phyloP scores from a whole-genome alignment of 2,113 vertebrate genomes.

The Dicerorhinus sumatrensis region DNA sequence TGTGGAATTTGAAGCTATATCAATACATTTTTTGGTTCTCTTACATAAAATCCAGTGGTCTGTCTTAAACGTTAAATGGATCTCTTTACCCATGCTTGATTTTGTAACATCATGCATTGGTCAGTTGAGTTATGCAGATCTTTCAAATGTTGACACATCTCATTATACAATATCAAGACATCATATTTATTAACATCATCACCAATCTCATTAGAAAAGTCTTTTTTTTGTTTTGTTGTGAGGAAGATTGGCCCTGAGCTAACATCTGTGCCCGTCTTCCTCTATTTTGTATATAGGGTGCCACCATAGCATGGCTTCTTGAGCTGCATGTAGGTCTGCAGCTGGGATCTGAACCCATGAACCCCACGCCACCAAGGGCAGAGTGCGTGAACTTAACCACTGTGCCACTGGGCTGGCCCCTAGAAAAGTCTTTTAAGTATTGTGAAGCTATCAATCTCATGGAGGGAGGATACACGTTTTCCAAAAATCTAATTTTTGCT shows the following conservation, averaged over 20 bases:
- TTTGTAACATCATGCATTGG: background rate
- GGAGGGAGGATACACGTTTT: background rate
- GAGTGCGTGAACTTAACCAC: too few relatives aligned
- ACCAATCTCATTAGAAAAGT: background rate
- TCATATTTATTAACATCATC: background rate
- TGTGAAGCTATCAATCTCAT: background rate
- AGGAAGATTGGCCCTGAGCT: too few relatives aligned
- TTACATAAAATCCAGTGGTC: background rate
- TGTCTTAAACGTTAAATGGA: background rate
- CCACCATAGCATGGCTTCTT: too few relatives aligned
- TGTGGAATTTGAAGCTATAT: background rate
- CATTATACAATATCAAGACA: background rate
- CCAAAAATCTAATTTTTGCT: background rate
- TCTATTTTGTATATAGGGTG: too few relatives aligned
- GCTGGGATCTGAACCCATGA: too few relatives aligned
- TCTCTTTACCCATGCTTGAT: background rate
- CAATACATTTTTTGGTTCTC: background rate
- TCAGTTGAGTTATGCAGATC: background rate
- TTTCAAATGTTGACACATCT: background rate
- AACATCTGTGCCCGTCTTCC: too few relatives aligned
- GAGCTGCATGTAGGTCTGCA: too few relatives aligned
- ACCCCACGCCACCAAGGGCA: too few relatives aligned
- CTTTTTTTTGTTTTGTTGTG: too few relatives aligned
- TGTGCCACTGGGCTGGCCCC: too few relatives aligned
- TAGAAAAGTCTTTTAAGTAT: background rate